Percentiles rank a stretch among this genome's conserved stretches.
Conservation (phyloP, 2,888 invertebrate species). For the Netelia virgata region DNA sequence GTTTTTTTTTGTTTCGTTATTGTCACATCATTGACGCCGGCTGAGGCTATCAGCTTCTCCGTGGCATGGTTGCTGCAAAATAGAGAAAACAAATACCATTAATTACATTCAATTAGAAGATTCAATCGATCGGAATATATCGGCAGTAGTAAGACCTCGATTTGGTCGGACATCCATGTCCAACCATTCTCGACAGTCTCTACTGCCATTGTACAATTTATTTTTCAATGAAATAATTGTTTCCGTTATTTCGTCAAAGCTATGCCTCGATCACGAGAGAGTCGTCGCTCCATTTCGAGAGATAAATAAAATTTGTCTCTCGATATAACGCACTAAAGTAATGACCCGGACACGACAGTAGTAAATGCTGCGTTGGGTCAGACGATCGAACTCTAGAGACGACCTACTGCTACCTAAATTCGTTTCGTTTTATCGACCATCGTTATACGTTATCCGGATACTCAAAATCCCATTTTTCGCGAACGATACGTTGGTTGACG, state of each 20-base stretch:
- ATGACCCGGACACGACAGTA: slow-evolving; percentile 8
- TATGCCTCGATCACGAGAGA: no score
- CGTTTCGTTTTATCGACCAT: not conserved
- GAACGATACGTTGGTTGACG: slow-evolving; percentile 5
- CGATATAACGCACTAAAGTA: not conserved
- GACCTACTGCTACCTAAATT: slow-evolving; percentile 7
- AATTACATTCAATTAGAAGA: slow-evolving; percentile 14
- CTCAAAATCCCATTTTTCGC: slow-evolving; percentile 32
- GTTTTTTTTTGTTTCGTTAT: slow-evolving; percentile 77
- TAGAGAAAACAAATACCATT: slow-evolving; percentile 56
- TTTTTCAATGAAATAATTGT: not conserved
- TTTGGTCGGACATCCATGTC: not conserved
- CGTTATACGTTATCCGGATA: slow-evolving; percentile 27
- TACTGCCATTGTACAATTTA: not conserved
- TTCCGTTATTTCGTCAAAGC: no score
- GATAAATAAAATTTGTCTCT: no score
- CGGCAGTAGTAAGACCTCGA: slow-evolving; percentile 12
- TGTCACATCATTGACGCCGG: slow-evolving; percentile 83
- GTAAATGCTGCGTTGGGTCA: slow-evolving; percentile 37
- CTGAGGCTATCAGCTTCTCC: slow-evolving; percentile 80
- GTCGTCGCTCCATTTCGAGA: no score
- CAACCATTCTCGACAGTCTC: not conserved
- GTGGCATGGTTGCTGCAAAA: slow-evolving; percentile 81
- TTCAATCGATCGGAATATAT: not conserved
- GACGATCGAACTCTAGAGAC: not conserved